Base-by-base conservation (phyloP, 92 coral and sea anemone genomes). In the Siderastrea siderea region DNA sequence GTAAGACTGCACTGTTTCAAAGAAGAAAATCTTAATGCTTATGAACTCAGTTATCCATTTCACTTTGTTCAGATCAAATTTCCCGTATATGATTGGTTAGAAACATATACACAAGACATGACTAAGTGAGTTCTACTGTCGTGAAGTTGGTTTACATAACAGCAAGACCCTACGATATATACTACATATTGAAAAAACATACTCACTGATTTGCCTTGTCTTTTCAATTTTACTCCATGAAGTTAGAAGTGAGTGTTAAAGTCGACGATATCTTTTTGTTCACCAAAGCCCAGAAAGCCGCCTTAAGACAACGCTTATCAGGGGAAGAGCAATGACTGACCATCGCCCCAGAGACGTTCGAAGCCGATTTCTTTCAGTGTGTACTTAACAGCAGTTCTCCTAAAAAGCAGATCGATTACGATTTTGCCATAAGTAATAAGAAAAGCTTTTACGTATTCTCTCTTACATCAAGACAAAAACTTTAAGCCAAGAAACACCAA, bases 111-210 rank as follows among this genome's bases (percentile, higher is more conserved):
- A 26, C 38, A 26, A 26, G 38, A 26, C 38, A 26, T 26, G 38
- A 26, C 38, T 26, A 26, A 26, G 38, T 26, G 38, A 0, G 48
- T 2, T 26, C 51, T 73, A 2, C 58, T 67, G 62, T n/a, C 51
- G 77, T 47, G 19, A 73, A 50, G 52, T 50, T 52, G 47, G 78
- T 74, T 73, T 17, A 10, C 61, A 74, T 26, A 10, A 17, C 79
- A 19, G 79, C 48, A 74, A 16, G 49, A 53, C 48, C n/a, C 17
- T 19, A 16, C 43, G 6, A 15, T 15, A 1, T 12, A 5, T 50
- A 6, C 19, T 17, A 3, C 9, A 48, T 73, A 26, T 53, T 53
- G 38, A 7, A 46, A 11, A 26, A 26, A 3, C 26, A 13, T 17
- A n/a, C 3, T 5, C 13, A 8, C 16, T 71, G 46, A 13, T 53